phyloP scores from a whole-genome alignment of 35 echinoderm and acorn worm genomes.

The Ophiothrix spiculata region DNA sequence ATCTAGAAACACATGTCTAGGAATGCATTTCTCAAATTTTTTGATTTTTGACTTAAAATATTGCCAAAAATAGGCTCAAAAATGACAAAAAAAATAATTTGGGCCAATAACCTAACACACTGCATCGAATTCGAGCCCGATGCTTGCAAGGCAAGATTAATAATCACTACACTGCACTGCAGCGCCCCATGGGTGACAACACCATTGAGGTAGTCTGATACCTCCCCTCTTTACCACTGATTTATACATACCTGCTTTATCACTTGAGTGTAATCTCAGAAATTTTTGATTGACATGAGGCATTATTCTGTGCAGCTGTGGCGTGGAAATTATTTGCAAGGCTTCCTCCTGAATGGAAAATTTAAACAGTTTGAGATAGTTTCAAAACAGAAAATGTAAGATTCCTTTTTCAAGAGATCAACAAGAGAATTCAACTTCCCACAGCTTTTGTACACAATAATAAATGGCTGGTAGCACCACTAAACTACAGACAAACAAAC shows the following conservation, averaged over 20 bases:
- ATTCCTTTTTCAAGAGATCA: too few relatives aligned
- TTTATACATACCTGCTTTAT: slow-evolving; percentile 93
- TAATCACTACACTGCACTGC: background rate
- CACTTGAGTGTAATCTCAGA: slow-evolving; percentile 61
- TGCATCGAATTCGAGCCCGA: background rate
- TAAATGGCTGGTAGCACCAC: too few relatives aligned
- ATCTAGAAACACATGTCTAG: too few relatives aligned
- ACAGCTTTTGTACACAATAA: too few relatives aligned
- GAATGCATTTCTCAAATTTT: too few relatives aligned
- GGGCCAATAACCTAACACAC: background rate
- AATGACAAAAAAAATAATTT: background rate
- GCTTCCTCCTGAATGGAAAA: slow-evolving; percentile 59
- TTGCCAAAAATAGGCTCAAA: too few relatives aligned
- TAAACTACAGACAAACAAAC: too few relatives aligned
- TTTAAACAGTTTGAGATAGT: too few relatives aligned
- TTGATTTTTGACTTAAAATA: too few relatives aligned
- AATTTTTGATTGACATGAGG: slow-evolving; percentile 94
- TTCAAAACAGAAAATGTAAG: too few relatives aligned
- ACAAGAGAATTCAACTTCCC: too few relatives aligned
- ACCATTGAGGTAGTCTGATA: background rate
- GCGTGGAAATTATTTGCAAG: slow-evolving; percentile 60
- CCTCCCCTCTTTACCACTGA: background rate
- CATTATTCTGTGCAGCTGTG: slow-evolving; percentile 82
- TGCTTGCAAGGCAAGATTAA: background rate
- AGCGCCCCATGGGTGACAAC: background rate